phyloP scores from a whole-genome alignment of 1,140 invertebrate genomes.

The Andricus grossulariae region DNA sequence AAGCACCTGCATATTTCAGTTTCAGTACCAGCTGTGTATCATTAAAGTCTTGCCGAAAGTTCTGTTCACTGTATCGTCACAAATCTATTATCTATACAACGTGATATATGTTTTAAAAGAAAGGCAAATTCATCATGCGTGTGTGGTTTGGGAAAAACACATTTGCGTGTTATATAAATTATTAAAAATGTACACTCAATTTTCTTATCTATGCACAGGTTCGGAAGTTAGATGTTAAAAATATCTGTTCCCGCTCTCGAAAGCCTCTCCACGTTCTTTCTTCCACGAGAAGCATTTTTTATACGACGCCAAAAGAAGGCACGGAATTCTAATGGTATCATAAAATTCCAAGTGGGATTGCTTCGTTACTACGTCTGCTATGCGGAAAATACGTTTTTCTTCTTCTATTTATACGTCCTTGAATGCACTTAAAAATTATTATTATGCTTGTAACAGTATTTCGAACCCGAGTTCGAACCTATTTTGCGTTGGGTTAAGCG shows the following conservation, averaged over 20 bases:
- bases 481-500: too few species aligned
- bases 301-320: slow-evolving; percentile 9
- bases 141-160: background rate
- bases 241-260: slow-evolving; percentile 38
- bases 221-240: slow-evolving; percentile 45
- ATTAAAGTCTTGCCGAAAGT: too few species aligned
- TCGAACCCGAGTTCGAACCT: too few species aligned
- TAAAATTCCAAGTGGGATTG: background rate
- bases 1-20: too few species aligned
- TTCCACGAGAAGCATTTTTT: slow-evolving; percentile 12
- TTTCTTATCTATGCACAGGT: slow-evolving; percentile 4
- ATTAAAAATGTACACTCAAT: background rate
- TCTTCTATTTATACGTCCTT: background rate
- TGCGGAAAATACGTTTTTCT: slow-evolving; percentile 5
- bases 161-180: background rate
- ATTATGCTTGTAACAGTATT: background rate
- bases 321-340: slow-evolving; percentile 7
- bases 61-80: too few species aligned
- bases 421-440: background rate
- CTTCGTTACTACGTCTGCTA: background rate
- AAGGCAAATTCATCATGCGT: background rate
- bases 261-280: slow-evolving; percentile 1
- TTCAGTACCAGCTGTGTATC: too few species aligned
- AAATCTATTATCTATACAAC: too few species aligned
- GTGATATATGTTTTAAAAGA: background rate